phyloP scores from a whole-genome alignment of 2,113 vertebrate species.

The Mandrillus leucophaeus region DNA sequence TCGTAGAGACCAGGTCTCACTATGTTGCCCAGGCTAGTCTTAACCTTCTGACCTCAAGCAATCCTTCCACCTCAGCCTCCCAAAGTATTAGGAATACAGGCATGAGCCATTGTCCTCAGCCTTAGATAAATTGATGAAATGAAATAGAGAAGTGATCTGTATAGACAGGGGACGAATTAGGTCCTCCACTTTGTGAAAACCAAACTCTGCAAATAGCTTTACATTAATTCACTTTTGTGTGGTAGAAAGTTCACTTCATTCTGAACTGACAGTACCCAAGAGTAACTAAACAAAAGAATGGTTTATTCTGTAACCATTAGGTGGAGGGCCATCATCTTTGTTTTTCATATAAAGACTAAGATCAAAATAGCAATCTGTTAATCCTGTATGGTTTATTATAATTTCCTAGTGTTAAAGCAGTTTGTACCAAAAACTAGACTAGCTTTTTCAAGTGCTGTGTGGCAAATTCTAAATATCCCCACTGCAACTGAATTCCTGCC shows the following conservation, averaged over 20 bases:
- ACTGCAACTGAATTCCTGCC: neutral
- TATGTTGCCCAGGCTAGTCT: too few species aligned
- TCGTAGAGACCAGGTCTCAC: too few species aligned
- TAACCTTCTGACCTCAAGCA: too few species aligned
- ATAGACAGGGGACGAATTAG: neutral
- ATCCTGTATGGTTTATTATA: slow-evolving; percentile 6
- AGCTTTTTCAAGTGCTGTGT: neutral
- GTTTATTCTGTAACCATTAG: neutral
- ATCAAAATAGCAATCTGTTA: slow-evolving; percentile 13
- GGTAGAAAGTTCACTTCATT: neutral
- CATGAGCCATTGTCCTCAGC: too few species aligned
- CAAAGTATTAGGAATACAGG: too few species aligned
- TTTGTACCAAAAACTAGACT: neutral
- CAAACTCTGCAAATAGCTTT: neutral
- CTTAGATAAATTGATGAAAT: slow-evolving; percentile 22
- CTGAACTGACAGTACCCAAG: neutral
- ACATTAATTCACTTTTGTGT: neutral
- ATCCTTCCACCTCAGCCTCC: too few species aligned
- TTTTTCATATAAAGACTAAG: slow-evolving; percentile 8
- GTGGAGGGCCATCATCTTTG: neutral
- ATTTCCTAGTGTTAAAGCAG: neutral
- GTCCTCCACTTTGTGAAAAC: slow-evolving; percentile 5
- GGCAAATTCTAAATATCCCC: slow-evolving; percentile 17
- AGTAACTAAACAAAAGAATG: neutral
- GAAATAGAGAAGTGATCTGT: neutral